Evolutionary conservation across 2,888 invertebrate species (phyloP), one percentile per base, ranked within the genome.

Genomic region (Opisthograptis luteolata): DNA sequence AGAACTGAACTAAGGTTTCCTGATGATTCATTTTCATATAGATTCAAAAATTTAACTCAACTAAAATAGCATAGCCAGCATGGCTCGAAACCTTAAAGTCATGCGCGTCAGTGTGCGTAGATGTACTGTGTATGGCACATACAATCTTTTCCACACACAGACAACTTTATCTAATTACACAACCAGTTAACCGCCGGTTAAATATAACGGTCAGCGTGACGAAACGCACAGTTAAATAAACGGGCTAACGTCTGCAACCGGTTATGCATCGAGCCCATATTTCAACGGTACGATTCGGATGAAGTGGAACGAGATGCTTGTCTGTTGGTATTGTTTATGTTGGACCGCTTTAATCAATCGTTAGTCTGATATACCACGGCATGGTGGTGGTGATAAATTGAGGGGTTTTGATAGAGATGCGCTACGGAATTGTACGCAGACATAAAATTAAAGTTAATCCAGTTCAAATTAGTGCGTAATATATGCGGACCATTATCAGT

Each of bases 161-260:
- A n/a, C n/a, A n/a, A 13, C 12, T 32, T 31, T 36, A 9, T 25
- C 44, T 50, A 55, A 55, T 57, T 55, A 57, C 50, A 50, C 53
- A 57, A 60, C 50, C 48, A 46, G 48, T 55, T 53, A 55, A 46
- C 45, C 48, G 47, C 10, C 44, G 14, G 55, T 54, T 57, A 53
- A 52, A 51, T 44, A 46, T 62, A 62, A 55, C 65, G 61, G 62
- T 55, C 12, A 25, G 20, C 22, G 47, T 61, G 58, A 62, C 61
- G 65, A 65, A 65, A 62, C 49, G 34, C 36, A 30, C 49, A 50
- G 55, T 64, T 50, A 51, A 58, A 64, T 66, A 70, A n/a, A 67
- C 62, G 58, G 32, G 71, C 73, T 70, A 70, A 60, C 63, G 70
- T 68, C 67, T 60, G 40, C 12, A 63, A 71, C 75, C 64, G 69